phyloP scores from a whole-genome alignment of 2,113 vertebrate genomes.

The Galemys pyrenaicus region DNA sequence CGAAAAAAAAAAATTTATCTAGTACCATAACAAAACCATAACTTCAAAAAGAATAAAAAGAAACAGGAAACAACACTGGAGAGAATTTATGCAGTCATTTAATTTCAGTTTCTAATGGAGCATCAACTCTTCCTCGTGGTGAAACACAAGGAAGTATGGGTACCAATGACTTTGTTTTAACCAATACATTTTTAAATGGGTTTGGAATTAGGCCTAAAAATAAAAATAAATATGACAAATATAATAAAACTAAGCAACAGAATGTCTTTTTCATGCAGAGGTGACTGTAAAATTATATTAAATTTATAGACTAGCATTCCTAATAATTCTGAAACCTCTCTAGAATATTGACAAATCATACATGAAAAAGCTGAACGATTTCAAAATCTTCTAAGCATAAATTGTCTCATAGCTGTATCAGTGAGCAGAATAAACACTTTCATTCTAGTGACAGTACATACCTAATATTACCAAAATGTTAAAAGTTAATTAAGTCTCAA shows the following conservation, averaged over 20 bases:
- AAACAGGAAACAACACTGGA: not conserved
- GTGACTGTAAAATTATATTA: slow-evolving; percentile 24
- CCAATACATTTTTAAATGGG: not conserved
- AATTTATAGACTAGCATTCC: not conserved
- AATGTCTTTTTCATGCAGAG: not conserved
- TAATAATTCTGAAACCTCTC: not conserved
- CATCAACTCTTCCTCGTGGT: not conserved
- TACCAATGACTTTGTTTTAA: not conserved
- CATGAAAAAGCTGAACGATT: not conserved
- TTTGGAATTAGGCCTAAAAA: not conserved
- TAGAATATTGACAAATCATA: not conserved
- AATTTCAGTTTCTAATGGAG: slow-evolving; percentile 14
- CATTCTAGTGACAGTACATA: not conserved
- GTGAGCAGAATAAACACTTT: not conserved
- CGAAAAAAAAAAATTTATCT: not conserved
- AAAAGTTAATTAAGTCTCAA: not conserved
- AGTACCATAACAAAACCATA: not conserved
- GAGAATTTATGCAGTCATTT: not conserved
- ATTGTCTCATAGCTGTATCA: not conserved
- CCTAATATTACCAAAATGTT: not conserved
- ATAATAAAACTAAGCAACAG: not conserved
- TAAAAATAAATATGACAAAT: not conserved
- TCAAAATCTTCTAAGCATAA: not conserved
- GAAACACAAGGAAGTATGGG: not conserved
- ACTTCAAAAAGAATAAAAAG: not conserved